phyloP scores from a whole-genome alignment of 2,888 invertebrate species.

The Drosophila borealis region DNA sequence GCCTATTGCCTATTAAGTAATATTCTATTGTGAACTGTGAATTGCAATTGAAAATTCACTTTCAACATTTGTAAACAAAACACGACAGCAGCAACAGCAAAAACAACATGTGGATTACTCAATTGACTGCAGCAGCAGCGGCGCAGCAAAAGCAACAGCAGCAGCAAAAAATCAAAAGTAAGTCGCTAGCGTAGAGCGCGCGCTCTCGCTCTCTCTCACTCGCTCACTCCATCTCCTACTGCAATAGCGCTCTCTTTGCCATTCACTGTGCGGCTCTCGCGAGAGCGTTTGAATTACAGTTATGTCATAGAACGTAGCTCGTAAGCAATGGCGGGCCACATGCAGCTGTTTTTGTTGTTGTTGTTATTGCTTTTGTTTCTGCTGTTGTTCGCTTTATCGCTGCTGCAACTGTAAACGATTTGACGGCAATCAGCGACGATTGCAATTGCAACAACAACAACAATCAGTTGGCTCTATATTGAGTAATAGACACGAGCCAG shows the following conservation, averaged over 20 bases:
- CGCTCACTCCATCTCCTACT: not conserved
- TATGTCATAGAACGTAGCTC: conserved; percentile 76
- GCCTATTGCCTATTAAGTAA: conserved; percentile 68
- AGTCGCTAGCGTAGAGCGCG: conserved; percentile 53
- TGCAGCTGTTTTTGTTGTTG: conserved; percentile 43
- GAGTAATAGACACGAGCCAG: conserved; percentile 66
- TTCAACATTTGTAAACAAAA: conserved; percentile 73
- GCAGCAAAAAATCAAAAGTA: conserved; percentile 67
- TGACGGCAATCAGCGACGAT: conserved; percentile 60
- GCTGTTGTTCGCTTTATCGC: conserved; percentile 44
- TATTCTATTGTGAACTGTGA: conserved; percentile 73
- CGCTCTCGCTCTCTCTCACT: conserved; percentile 27
- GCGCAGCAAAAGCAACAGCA: conserved; percentile 33
- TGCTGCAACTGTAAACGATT: conserved; percentile 55
- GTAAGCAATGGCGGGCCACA: conserved; percentile 52
- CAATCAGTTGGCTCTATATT: conserved; percentile 68
- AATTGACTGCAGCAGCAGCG: conserved; percentile 57
- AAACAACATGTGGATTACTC: conserved; percentile 59
- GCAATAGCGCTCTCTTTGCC: conserved; percentile 17
- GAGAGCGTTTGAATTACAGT: conserved; percentile 75
- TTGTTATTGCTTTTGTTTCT: conserved; percentile 33
- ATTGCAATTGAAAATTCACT: conserved; percentile 74
- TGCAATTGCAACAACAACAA: conserved; percentile 66
- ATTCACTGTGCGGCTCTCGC: conserved; percentile 45
- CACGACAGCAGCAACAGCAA: conserved; percentile 34